Base-by-base conservation (phyloP, 2,888 invertebrate genomes). In the Phengaris alcon region DNA sequence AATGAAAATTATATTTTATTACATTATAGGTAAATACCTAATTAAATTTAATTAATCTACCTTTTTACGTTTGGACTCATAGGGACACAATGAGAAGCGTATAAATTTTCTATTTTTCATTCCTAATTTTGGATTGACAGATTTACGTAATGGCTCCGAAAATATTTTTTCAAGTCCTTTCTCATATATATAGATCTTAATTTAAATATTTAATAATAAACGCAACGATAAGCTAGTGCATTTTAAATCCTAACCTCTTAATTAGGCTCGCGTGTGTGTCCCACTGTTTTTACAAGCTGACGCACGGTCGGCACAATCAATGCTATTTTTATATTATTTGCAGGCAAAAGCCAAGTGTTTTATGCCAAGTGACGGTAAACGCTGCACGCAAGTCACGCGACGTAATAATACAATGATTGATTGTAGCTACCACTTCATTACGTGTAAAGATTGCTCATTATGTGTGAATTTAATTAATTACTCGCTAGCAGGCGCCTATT, bases 351-450 rank as follows among this genome's bases (percentile, higher is more conserved):
- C 75, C 75, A 76, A 75, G 76, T 76, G 80, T 83, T 81, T 83
- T 82, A 83, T 84, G 83, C 80, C 81, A 82, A 82, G 80, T 81
- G 83, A 84, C 85, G 85, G 85, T 82, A 82, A 87, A 83, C 82
- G 84, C 80, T 82, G 84, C 86, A 85, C 83, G 81, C 82, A 79
- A 82, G 83, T 84, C 90, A 90, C 89, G 89, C 89, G 83, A 89
- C 83, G 82, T 85, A 85, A 87, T 88, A 87, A 86, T 84, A 84
- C 85, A 80, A 86, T 89, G 90, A 90, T 90, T 88, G 89, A 90
- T 90, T 84, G 87, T 83, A 84, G 84, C 88, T 88, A 84, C 84
- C 87, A 88, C 87, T 89, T 86, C 88, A 85, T 87, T 87, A 85
- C 81, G 82, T 83, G 83, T 82, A 82, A 84, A 64, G 10, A 64